Evolutionary conservation across 2,888 invertebrate genomes (phyloP), one percentile per base, ranked within the genome.

Genomic region (Latheticus oryzae): DNA sequence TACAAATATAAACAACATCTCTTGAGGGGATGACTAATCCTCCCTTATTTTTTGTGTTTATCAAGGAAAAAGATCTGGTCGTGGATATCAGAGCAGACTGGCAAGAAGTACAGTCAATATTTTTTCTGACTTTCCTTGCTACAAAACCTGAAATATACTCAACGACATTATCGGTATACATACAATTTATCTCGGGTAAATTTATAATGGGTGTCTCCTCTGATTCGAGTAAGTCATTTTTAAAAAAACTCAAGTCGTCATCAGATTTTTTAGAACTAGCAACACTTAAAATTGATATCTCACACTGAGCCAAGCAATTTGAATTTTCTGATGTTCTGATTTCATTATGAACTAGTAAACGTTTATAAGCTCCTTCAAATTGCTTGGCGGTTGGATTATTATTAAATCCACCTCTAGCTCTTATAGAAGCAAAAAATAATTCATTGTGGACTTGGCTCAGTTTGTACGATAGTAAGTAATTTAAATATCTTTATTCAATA

Each of bases 1-100:
- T 40, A 11, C 40, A 40, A 13, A 40, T 13, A 13, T 11, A 7
- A n/a, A 24, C 24, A n/a, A 40, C 24, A 40, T 40, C 19, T 4
- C 7, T 17, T 1, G 35, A 35, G 4, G 35, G 35, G 16, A 17
- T 35, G n/a, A 16, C 5, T 17, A 35, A 17, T 13, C 35, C 35
- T 3, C 35, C 35, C 8, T 8, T n/a, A 8, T 35, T 13, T 17
- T 35, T 35, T 2, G 7, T 16, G 1, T 8, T 17, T 17, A 35
- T 4, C 5, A 35, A 8, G 3, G 1, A 8, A 13, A 9, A 35
- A 16, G 9, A 35, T 3, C n/a, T n/a, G 8, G n/a, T 26, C 7
- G 7, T 26, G 8, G 5, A n/a, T 26, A n/a, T 9, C 26, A 26
- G 8, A 3, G 4, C 7, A 3, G 26, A 35, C 3, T n/a, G 4